Conservation (phyloP, 2,113 vertebrate genomes). For the human (Homo sapiens) region GRCh38 chr4:56481501-56482000, state of each 20-base stretch:
- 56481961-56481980: too few species aligned
- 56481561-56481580: neutral
- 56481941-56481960: too few species aligned
- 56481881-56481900: too few species aligned
- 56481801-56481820: too few species aligned
- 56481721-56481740: neutral
- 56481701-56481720: neutral
- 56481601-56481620: neutral
- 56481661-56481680: neutral
- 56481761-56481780: neutral
- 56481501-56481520: neutral
- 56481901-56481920: too few species aligned
- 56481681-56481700: neutral
- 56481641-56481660: neutral
- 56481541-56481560: neutral
- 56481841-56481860: too few species aligned
- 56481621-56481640: slow-evolving; percentile 14
- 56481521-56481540: neutral
- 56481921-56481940: too few species aligned
- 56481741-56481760: neutral
- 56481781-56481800: neutral
- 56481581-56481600: slow-evolving; percentile 10
- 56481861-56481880: too few species aligned
- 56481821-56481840: too few species aligned
- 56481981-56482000: too few species aligned